Evolutionary conservation across 2,797 vertebrate species (phyloP).

Genomic region (Thamnophis elegans): DNA sequence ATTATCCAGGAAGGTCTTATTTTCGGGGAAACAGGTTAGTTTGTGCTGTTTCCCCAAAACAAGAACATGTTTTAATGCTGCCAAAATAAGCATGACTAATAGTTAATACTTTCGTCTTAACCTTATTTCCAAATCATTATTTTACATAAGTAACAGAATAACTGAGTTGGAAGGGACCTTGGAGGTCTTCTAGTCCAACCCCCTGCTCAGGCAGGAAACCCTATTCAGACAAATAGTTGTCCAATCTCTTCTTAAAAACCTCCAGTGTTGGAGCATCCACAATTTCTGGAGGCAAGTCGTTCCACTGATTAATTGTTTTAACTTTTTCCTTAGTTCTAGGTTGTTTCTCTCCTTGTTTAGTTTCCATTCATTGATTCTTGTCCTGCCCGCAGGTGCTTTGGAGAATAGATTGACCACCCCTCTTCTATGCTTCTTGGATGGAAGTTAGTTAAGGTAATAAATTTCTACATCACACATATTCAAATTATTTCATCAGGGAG

Average conservation of each 20-base stretch:
- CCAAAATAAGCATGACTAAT: not conserved
- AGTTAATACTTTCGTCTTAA: not conserved
- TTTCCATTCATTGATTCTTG: not conserved
- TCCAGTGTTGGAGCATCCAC: not conserved
- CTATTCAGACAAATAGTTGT: not conserved
- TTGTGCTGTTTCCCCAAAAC: not conserved
- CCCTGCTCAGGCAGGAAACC: not conserved
- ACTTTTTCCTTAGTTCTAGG: not conserved
- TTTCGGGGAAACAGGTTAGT: not conserved
- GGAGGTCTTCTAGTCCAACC: not conserved
- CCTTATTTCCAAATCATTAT: not conserved
- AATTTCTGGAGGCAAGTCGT: not conserved
- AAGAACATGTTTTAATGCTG: not conserved
- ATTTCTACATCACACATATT: not conserved
- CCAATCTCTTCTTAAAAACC: not conserved
- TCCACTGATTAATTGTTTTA: not conserved
- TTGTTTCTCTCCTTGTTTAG: not conserved
- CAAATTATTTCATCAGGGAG: not conserved
- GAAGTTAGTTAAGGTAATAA: not conserved
- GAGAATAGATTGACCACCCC: not conserved
- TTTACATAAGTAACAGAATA: not conserved
- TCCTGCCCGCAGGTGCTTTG: not conserved
- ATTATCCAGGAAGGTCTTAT: too few species aligned
- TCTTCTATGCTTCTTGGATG: not conserved
- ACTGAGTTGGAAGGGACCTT: not conserved